Evolutionary conservation across 2,113 vertebrate species (phyloP).

Genomic region (Hypocryptadius cinnamomeus): DNA sequence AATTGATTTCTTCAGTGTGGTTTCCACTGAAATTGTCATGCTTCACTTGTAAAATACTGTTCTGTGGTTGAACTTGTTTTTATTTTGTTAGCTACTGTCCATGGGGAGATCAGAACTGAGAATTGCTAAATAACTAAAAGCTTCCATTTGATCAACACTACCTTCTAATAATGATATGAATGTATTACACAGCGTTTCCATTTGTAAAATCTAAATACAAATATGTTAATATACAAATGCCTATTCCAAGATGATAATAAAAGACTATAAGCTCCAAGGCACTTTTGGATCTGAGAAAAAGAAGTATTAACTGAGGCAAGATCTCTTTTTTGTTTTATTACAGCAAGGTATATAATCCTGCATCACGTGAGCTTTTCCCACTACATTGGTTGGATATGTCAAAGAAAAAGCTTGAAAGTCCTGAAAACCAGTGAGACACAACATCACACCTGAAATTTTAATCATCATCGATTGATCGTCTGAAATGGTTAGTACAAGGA

Average conservation of each 20-base stretch:
- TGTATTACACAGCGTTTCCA: background rate
- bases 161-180: background rate
- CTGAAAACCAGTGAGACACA: background rate
- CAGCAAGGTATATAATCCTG: background rate
- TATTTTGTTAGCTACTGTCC: background rate
- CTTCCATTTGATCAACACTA: background rate
- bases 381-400: background rate
- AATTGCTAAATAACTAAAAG: background rate
- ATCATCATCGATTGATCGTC: rapidly evolving
- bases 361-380: background rate
- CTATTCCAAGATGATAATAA: background rate
- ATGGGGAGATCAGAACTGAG: background rate
- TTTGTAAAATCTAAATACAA: background rate
- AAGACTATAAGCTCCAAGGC: background rate
- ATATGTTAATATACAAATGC: background rate
- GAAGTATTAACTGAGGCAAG: background rate
- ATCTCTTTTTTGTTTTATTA: background rate
- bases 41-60: background rate
- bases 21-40: background rate
- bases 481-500: background rate
- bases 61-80: background rate
- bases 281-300: background rate
- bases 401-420: background rate
- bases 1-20: background rate
- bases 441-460: background rate